A percentile compares a stretch with the other conserved stretches of the same genome.
Conservation (phyloP, 2,797 vertebrate species). For the Enteromius viviparus region DNA sequence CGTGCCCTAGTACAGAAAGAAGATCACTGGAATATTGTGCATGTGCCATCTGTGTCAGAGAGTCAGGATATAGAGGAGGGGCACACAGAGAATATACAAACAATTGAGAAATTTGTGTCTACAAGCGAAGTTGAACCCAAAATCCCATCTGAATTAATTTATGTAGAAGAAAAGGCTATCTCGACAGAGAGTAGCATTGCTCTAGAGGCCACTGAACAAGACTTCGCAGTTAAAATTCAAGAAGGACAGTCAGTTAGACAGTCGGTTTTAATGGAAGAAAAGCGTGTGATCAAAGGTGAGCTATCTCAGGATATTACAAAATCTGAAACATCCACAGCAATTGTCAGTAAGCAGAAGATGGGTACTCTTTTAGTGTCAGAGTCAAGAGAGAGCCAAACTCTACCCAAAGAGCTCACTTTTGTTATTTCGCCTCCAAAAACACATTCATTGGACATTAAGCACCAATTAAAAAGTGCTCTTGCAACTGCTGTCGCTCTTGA, state of each 20-base stretch:
- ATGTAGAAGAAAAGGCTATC: conserved; percentile 75
- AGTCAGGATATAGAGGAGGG: conserved; percentile 74
- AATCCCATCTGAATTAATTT: conserved; percentile 75
- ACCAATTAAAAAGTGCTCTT: conserved; percentile 82
- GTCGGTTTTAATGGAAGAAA: conserved; percentile 86
- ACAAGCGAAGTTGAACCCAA: conserved; percentile 74
- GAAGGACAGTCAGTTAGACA: conserved; percentile 86
- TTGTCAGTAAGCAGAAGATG: conserved; percentile 71
- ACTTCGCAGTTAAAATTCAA: conserved; percentile 82
- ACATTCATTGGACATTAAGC: conserved; percentile 76
- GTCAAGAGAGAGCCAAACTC: conserved; percentile 70
- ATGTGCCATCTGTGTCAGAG: conserved; percentile 76
- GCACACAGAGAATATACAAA: conserved; percentile 73
- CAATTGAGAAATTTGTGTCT: conserved; percentile 69
- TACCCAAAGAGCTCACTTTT: conserved; percentile 84
- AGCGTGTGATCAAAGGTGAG: conserved; percentile 78
- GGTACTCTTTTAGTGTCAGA: conserved; percentile 71
- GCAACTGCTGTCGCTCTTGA: conserved; percentile 83
- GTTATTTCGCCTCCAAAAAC: conserved; percentile 75
- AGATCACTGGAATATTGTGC: conserved; percentile 76
- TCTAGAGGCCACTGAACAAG: conserved; percentile 80
- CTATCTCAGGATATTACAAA: conserved; percentile 67
- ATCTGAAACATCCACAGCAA: conserved; percentile 67
- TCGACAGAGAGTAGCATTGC: conserved; percentile 77
- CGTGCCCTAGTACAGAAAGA: conserved; percentile 82